phyloP scores from a whole-genome alignment of 2,797 vertebrate genomes.

The Austrolebias charrua region DNA sequence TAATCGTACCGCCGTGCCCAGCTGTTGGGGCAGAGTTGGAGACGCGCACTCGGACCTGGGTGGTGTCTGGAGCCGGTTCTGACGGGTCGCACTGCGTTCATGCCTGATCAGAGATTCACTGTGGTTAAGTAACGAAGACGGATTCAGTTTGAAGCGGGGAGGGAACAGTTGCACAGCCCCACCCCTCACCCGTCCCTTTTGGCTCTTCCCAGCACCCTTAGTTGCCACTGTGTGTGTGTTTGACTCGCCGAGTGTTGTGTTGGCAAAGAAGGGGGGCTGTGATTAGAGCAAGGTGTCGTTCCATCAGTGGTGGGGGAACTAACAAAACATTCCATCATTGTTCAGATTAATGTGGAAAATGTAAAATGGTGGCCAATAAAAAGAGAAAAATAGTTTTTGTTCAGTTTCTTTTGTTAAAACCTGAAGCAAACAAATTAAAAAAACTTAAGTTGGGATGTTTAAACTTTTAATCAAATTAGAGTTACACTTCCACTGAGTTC shows the following conservation, averaged over 20 bases:
- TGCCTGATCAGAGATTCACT: constrained; percentile 75
- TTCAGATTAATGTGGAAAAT: constrained; percentile 81
- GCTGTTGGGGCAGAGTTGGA: constrained; percentile 62
- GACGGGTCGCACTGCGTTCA: constrained; percentile 72
- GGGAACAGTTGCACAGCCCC: constrained; percentile 67
- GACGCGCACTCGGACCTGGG: constrained; percentile 54
- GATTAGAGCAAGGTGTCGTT: constrained; percentile 54
- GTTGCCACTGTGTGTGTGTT: constrained; percentile 24
- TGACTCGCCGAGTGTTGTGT: constrained; percentile 13
- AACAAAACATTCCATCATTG: constrained; percentile 85
- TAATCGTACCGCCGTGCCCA: constrained; percentile 59
- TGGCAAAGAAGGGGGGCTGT: constrained; percentile 18
- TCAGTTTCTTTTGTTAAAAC: neutral
- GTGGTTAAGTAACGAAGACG: constrained; percentile 63
- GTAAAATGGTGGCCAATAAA: constrained; percentile 92
- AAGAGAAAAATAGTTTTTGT: constrained; percentile 40
- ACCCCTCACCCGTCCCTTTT: constrained; percentile 50
- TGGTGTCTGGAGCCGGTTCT: constrained; percentile 40
- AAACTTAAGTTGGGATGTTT: too few relatives aligned
- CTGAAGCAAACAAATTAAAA: too few relatives aligned
- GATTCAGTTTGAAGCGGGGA: constrained; percentile 55
- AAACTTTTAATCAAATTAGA: too few relatives aligned
- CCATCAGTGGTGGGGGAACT: constrained; percentile 52
- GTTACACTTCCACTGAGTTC: too few relatives aligned
- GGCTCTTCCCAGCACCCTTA: constrained; percentile 48